Evolutionary conservation across 2,888 invertebrate genomes (phyloP), one percentile per base, ranked within the genome.

Genomic region (Dicyrtomina minuta): DNA sequence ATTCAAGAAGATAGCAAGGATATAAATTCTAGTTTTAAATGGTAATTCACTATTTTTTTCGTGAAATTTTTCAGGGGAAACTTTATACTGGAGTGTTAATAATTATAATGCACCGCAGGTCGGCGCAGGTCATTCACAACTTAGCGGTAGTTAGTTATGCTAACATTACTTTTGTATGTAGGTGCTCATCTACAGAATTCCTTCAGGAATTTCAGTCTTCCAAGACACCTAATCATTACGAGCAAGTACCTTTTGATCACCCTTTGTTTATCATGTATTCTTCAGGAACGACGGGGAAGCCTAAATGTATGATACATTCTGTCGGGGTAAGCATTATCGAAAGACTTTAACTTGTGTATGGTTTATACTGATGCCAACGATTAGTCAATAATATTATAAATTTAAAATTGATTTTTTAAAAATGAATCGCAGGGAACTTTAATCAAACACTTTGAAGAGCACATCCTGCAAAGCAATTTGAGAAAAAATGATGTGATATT

Each of bases 271-370:
- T 86, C 66, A 83, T 85, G 82, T 86, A 85, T 77, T 84, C 84
- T 0, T 85, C 85, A 0, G 86, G 86, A n/a, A 86, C 86, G 4
- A 86, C 86, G 0, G 86, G 86, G 1, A 80, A 81, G 17, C 86
- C 86, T 39, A 86, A 86, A 79, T 85, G 85, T 76, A 84, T 86
- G 81, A 85, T 86, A 8, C 86, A 86, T 77, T 84, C 84, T 17
- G 83, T 81, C 46, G 86, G 86, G 76, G 85, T 85, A 80, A 81
- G 83, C 79, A 22, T 8, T 13, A 41, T 12, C 13, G 43, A 41
- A 26, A 43, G 33, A n/a, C 46, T 10, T 22, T 20, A 64, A 8
- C 24, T 55, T 20, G 13, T 55, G 22, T 49, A n/a, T 49, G 49
- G n/a, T n/a, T n/a, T n/a, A n/a, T n/a, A n/a, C n/a, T 46, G 13